phyloP scores from a whole-genome alignment of 2,797 vertebrate genomes.

The Cichlasoma orientale region DNA sequence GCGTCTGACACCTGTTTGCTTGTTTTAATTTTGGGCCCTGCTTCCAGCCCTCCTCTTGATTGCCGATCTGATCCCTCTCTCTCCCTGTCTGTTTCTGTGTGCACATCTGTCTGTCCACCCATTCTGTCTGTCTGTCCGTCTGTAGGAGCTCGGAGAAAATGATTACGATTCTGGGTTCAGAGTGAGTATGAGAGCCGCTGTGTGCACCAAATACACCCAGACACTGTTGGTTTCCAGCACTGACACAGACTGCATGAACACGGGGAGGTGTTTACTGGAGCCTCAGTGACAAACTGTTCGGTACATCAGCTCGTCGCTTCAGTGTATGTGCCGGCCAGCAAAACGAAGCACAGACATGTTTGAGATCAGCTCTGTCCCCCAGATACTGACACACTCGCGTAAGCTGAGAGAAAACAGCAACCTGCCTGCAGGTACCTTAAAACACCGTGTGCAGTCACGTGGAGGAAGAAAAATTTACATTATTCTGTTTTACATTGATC shows the following conservation, averaged over 20 bases:
- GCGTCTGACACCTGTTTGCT: neutral
- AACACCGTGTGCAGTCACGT: neutral
- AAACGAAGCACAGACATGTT: neutral
- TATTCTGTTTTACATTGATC: neutral
- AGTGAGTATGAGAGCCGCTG: slow-evolving; percentile 77
- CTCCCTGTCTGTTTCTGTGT: slow-evolving; percentile 52
- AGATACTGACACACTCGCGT: too few species aligned
- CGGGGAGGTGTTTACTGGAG: neutral
- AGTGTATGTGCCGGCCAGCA: neutral
- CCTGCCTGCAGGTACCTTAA: too few species aligned
- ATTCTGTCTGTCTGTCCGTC: slow-evolving; percentile 37
- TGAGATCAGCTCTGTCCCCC: too few species aligned
- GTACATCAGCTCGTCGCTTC: neutral
- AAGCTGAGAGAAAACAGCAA: too few species aligned
- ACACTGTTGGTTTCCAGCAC: slow-evolving; percentile 13
- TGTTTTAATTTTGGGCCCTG: neutral
- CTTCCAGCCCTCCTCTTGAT: slow-evolving; percentile 27
- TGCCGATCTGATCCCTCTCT: slow-evolving; percentile 53
- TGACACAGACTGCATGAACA: neutral
- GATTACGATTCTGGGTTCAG: slow-evolving; percentile 74
- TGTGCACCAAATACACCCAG: slow-evolving; percentile 1
- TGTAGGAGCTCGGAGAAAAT: slow-evolving; percentile 77
- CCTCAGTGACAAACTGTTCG: neutral
- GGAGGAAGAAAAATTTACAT: neutral
- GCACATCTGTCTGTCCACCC: slow-evolving; percentile 44